Base-by-base conservation (phyloP, 2,888 invertebrate species). In the Drymonia ruficornis region DNA sequence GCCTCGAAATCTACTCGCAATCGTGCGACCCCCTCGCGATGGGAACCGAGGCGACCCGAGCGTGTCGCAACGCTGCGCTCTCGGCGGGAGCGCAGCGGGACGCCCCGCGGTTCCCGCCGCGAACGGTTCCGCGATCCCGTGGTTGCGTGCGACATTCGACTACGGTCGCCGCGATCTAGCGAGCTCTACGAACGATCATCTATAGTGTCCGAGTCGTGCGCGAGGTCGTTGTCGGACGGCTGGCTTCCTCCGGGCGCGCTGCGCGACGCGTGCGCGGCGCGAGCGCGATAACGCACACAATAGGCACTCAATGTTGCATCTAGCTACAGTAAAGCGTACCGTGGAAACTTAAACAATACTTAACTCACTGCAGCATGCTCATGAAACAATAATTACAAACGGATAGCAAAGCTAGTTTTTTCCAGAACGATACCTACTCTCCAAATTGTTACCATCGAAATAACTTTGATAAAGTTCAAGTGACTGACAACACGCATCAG, bases 171-270 rank as follows among this genome's bases (percentile, higher is more conserved):
- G 42, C 42, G 42, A 18, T 42, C 42, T 42, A 42, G 9, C 42
- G 42, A 42, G 16, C 15, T 18, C n/a, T 38, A 38, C n/a, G n/a
- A 16, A 40, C 40, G 40, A 40, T 16, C 11, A 40, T 16, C 11
- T 45, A 31, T 12, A 31, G 31, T 31, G 8, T 31, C 50, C 48
- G 53, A 43, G 42, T 44, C 58, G 56, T 51, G 59, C 61, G 62
- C 61, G 53, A 40, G 40, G 4, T 15, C 4, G n/a, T 40, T 15
- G 16, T 45, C 13, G 28, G 15, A 52, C 44, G 49, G 63, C 66
- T 53, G 76, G 76, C 79, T 79, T 76, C 78, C 79, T 74, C 77
- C 76, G 72, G 53, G 69, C 74, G 70, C 42, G 52, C 60, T 54
- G 59, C 52, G 44, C 38, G 23, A 16, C 8, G 19, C 40, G 6